Base-by-base conservation (phyloP, 2,113 vertebrate genomes). In the Delphinapterus leucas region DNA sequence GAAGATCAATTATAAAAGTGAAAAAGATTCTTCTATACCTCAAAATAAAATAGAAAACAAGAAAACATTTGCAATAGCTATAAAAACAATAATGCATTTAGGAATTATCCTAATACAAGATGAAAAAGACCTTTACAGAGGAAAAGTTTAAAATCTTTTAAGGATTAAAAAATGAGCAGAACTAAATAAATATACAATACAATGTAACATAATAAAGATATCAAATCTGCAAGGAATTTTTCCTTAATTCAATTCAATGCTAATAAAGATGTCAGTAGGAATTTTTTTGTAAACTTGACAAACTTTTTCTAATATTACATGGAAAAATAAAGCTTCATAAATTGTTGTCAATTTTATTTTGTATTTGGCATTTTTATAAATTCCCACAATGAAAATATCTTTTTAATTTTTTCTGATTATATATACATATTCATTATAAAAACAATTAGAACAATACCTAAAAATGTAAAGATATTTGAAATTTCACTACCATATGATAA, bases 31-130 rank as follows among this genome's bases (percentile, higher is more conserved):
- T 90, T 90, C 55, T 80, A 44, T 65, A 38, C 26, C 53, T 44
- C 33, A 68, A 83, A 92, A 61, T 23, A 38, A 88, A 93, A 79
- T 38, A 91, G 38, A 86, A 95, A 91, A 65, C 76, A 87, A 76
- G 67, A 58, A 79, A 58, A 74, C 8, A 38, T 77, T 90, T 81
- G 4, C 67, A 67, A 81, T 88, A 92, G 5, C 47, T 92, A 82
- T 4, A 80, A 80, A 90, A 89, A 68, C 14, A 79, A 85, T 73
- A 63, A 70, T n/a, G 0, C 77, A 85, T 89, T 60, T 89, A 84
- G 63, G 71, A 85, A 74, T 65, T 80, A 60, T 21, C 28, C 38
- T 47, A 53, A 76, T 61, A 94, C 58, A 87, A 25, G 44, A 60
- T 44, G 5, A 36, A 67, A 76, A 49, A 84, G 36, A 79, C 5